A percentile compares a stretch with the other conserved stretches of the same genome.
Evolutionary conservation across 2,888 invertebrate genomes (phyloP).

Genomic region (Standfussiana lucernea): DNA sequence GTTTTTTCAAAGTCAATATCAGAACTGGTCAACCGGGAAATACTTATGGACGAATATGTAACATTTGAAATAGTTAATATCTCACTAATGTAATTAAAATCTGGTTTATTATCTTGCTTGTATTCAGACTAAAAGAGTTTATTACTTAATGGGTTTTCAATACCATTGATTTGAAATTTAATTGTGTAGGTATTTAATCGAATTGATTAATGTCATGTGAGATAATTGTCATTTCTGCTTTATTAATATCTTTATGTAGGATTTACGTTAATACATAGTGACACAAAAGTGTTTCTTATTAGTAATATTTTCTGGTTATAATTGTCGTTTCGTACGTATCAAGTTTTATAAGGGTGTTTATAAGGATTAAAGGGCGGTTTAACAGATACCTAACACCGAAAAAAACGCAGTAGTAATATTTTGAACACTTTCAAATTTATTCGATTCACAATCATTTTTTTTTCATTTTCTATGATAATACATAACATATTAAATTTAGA

Average conservation of each 20-base stretch:
- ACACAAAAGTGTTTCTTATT: neutral
- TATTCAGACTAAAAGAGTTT: slow-evolving; percentile 14
- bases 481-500: neutral
- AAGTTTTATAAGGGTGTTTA: neutral
- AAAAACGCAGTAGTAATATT: neutral
- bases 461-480: slow-evolving; percentile 2
- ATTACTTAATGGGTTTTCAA: slow-evolving; percentile 36
- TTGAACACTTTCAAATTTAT: neutral
- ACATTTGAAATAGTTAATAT: slow-evolving; percentile 49
- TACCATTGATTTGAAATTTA: slow-evolving; percentile 31
- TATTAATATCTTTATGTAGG: neutral
- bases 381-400: neutral
- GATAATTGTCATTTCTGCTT: neutral
- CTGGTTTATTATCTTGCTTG: slow-evolving; percentile 19
- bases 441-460: neutral
- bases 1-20: slow-evolving; percentile 46
- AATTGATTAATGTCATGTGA: neutral
- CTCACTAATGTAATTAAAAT: slow-evolving; percentile 44
- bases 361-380: neutral
- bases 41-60: slow-evolving; percentile 42
- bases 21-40: slow-evolving; percentile 66
- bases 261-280: neutral
- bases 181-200: neutral
- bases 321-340: no score
- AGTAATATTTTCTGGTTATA: no score